Percentiles rank a stretch among this genome's conserved stretches.
Conservation (phyloP, 1,140 invertebrate species). For the Aphelenchoides fujianensis region DNA sequence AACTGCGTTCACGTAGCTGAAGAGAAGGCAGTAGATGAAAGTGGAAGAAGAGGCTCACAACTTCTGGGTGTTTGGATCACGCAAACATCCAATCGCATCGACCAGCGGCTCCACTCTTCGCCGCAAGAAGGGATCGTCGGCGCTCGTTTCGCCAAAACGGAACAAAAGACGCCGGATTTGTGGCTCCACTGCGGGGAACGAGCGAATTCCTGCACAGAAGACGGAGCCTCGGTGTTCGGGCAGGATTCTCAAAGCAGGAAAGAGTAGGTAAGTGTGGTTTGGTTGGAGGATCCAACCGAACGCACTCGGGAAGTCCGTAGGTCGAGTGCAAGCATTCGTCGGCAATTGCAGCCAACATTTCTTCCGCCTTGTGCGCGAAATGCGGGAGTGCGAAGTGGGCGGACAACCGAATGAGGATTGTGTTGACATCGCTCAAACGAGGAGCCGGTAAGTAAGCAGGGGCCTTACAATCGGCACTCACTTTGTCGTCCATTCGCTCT, state of each 20-base stretch:
- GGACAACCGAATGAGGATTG: neutral
- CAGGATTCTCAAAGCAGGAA: neutral
- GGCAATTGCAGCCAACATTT: neutral
- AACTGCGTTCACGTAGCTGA: neutral
- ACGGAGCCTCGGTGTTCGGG: constrained; percentile 1
- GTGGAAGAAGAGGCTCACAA: neutral
- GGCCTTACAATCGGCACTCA: neutral
- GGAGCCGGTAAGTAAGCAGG: neutral
- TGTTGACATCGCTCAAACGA: constrained; percentile 5
- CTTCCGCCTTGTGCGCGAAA: neutral
- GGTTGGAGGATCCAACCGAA: neutral
- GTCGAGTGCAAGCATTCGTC: neutral
- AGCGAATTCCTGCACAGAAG: neutral
- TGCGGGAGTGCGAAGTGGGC: neutral
- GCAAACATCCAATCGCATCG: neutral
- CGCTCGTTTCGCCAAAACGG: constrained; percentile 3
- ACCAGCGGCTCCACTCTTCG: neutral
- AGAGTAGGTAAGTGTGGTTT: neutral
- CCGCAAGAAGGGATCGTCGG: constrained; percentile 4
- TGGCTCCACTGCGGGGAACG: neutral
- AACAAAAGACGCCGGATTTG: neutral
- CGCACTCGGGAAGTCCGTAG: neutral
- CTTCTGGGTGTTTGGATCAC: neutral
- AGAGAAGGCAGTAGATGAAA: neutral
- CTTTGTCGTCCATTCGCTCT: neutral